Conservation (phyloP, 2,113 vertebrate genomes). For the Poicephalus gulielmi region DNA sequence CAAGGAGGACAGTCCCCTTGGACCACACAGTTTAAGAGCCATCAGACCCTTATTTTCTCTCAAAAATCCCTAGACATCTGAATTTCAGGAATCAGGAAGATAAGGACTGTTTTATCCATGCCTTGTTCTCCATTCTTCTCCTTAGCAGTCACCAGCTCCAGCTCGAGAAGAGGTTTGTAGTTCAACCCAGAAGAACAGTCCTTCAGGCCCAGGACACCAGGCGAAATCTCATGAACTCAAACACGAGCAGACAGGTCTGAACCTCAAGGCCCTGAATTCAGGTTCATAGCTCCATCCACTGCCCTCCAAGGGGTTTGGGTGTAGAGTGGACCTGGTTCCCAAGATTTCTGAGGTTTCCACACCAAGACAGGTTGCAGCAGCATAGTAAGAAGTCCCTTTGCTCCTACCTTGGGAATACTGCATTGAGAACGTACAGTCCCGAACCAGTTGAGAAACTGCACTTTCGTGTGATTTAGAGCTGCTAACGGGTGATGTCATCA, state of each 20-base stretch:
- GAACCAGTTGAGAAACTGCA: background rate
- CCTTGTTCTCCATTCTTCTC: background rate
- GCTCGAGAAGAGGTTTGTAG: background rate
- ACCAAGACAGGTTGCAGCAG: background rate
- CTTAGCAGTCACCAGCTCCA: background rate
- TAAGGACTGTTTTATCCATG: background rate
- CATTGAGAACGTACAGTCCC: background rate
- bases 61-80: background rate
- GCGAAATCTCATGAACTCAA: background rate
- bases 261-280: background rate
- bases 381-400: background rate
- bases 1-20: background rate
- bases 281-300: background rate
- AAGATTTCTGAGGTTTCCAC: background rate
- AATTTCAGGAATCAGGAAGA: background rate
- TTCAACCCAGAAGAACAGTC: background rate
- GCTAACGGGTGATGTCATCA: background rate
- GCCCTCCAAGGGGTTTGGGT: fast-evolving
- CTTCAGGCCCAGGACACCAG: background rate
- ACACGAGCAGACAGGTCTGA: background rate
- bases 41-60: background rate
- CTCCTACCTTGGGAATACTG: background rate
- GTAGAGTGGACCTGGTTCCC: background rate
- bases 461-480: background rate
- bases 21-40: background rate